phyloP scores from a whole-genome alignment of 2,888 invertebrate genomes.

The Anticlea derivata region DNA sequence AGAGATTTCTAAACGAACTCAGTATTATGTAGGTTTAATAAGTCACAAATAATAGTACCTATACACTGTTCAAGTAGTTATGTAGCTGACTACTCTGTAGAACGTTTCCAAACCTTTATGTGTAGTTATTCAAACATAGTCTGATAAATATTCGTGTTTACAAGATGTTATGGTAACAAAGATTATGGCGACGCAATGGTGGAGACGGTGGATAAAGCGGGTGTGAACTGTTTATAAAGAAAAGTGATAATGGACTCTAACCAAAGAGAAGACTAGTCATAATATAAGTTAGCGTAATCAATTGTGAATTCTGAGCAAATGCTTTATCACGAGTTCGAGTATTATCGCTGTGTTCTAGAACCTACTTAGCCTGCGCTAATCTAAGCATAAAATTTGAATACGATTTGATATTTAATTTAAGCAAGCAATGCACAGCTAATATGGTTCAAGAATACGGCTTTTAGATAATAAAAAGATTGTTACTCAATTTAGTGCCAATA shows the following conservation, averaged over 20 bases:
- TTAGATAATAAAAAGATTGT: conserved; percentile 20
- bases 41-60: not conserved
- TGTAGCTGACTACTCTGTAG: too few relatives aligned
- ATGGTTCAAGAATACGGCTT: conserved; percentile 4
- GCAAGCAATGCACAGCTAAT: not conserved
- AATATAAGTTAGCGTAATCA: conserved; percentile 27
- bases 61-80: conserved; percentile 3
- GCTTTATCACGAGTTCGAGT: conserved; percentile 20
- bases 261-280: conserved; percentile 38
- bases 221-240: conserved; percentile 7
- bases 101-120: conserved; percentile 5
- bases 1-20: not conserved
- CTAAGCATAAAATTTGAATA: not conserved
- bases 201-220: conserved; percentile 23
- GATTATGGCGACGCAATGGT: conserved; percentile 8
- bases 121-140: not conserved
- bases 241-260: conserved; percentile 34
- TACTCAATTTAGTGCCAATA: conserved; percentile 30
- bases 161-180: conserved; percentile 17
- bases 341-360: not conserved
- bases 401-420: too few relatives aligned
- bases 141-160: conserved; percentile 10
- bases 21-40: not conserved
- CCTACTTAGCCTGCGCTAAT: not conserved
- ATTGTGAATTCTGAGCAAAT: conserved; percentile 21